Evolutionary conservation across 1,140 invertebrate species (phyloP).

Genomic region (Cotesia glomerata): DNA sequence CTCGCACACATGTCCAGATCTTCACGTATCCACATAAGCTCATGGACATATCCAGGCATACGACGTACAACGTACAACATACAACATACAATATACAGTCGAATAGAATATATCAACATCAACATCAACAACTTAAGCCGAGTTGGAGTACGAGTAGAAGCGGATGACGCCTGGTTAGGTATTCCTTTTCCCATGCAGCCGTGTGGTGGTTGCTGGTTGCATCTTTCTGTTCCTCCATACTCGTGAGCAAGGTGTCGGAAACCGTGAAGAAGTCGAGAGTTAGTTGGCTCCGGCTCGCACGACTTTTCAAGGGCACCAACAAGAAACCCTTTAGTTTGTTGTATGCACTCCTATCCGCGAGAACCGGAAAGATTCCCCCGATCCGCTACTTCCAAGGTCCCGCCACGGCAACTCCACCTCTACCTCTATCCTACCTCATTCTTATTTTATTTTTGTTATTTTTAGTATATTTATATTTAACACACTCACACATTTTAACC

Average conservation of each 20-base stretch:
- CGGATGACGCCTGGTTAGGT: background rate
- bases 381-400: slow-evolving; percentile 63
- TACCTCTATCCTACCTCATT: background rate
- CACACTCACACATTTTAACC: too few relatives aligned
- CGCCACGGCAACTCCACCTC: slow-evolving; percentile 17
- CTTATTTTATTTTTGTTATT: background rate
- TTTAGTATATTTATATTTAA: too few relatives aligned
- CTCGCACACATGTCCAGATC: background rate
- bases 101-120: background rate
- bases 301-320: slow-evolving; percentile 43
- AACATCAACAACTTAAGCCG: too few relatives aligned
- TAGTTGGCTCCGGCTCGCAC: slow-evolving; percentile 15
- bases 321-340: slow-evolving; percentile 42
- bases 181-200: slow-evolving; percentile 5
- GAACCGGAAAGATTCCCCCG: slow-evolving; percentile 64
- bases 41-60: too few relatives aligned
- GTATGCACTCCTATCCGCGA: slow-evolving; percentile 43
- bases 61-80: background rate
- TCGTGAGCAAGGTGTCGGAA: slow-evolving; percentile 33
- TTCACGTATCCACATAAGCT: background rate
- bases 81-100: slow-evolving; percentile 6
- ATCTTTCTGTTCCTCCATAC: too few relatives aligned
- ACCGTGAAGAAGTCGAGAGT: slow-evolving; percentile 29
- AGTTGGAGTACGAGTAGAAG: background rate
- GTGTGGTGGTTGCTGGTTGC: background rate